phyloP scores from a whole-genome alignment of 2,113 vertebrate genomes.

The Alethe castanea region DNA sequence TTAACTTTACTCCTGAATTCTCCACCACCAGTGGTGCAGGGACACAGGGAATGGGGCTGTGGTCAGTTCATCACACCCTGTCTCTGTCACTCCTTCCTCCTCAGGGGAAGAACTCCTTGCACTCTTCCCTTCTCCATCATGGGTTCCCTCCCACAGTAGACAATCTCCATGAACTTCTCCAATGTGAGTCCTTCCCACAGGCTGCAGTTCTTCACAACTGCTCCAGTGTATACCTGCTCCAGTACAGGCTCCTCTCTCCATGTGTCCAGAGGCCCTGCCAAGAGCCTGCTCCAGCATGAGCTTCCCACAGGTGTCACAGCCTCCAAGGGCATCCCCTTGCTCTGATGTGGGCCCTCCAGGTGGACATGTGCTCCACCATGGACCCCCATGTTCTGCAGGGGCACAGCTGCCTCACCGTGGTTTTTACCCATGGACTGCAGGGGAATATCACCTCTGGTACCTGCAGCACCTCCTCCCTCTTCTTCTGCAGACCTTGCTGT shows the following conservation, averaged over 20 bases:
- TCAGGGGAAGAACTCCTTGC: background rate
- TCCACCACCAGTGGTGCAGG: background rate
- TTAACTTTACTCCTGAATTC: background rate
- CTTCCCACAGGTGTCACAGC: background rate
- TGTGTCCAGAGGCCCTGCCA: background rate
- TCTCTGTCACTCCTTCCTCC: background rate
- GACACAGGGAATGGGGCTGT: background rate
- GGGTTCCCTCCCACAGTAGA: background rate
- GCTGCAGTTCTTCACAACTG: background rate
- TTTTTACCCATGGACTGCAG: background rate
- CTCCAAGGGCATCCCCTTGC: background rate
- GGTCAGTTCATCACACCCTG: background rate
- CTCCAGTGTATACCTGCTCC: background rate
- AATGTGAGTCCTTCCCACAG: rapidly evolving
- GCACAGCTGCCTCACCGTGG: rapidly evolving
- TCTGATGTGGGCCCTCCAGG: background rate
- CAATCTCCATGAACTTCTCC: background rate
- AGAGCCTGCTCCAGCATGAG: background rate
- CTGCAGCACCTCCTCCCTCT: background rate
- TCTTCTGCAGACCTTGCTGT: background rate
- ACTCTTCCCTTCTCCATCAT: background rate
- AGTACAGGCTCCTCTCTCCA: background rate
- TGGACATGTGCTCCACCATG: background rate
- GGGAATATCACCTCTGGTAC: background rate
- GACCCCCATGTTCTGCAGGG: background rate